Base-by-base conservation (phyloP, 2,797 vertebrate species). In the Propithecus deckenii region DNA sequence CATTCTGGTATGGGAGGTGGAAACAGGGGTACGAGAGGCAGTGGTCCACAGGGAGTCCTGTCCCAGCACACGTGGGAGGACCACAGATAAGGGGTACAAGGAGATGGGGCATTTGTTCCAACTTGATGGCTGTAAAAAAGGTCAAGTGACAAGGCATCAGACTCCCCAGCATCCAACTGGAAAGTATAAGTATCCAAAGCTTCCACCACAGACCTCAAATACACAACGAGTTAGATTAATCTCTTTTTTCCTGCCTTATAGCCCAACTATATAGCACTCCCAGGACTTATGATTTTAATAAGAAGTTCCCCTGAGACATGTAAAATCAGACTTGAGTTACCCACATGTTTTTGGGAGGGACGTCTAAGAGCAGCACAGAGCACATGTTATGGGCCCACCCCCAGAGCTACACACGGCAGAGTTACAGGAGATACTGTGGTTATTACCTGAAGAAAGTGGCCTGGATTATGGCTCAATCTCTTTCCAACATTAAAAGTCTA, bases 321-420 rank as follows among this genome's bases (percentile, higher is more conserved):
- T 20, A 22, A 43, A 18, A 65, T 10, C 13, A n/a, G 78, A 41
- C n/a, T 2, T 20, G 48, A 23, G 57, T 38, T 57, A 46, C 50
- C 38, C 13, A 7, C 0, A 8, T 0, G 0, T 38, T 63, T 43
- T 80, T 50, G 90, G 92, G 52, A 35, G 8, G 10, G 35, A 14
- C 0, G 0, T 2, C 1, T 8, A 57, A 35, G 11, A 61, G 30
- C 13, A 50, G 32, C 28, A 18, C 0, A 10, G 57, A 22, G 12
- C 4, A 55, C 1, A 35, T 4, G 12, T 28, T 14, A 20, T 3
- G 38, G 59, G 20, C 72, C 41, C 0, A 0, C n/a, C 25, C 43
- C 32, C 12, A 52, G 48, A 11, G 57, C 63, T 28, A 86, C 30
- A 72, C 15, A 2, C 7, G 43, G 14, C 2, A 43, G 10, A 46